Evolutionary conservation across 2,797 vertebrate genomes (phyloP), one percentile per base, ranked within the genome.

Genomic region (Chlorospingus flavigularis): DNA sequence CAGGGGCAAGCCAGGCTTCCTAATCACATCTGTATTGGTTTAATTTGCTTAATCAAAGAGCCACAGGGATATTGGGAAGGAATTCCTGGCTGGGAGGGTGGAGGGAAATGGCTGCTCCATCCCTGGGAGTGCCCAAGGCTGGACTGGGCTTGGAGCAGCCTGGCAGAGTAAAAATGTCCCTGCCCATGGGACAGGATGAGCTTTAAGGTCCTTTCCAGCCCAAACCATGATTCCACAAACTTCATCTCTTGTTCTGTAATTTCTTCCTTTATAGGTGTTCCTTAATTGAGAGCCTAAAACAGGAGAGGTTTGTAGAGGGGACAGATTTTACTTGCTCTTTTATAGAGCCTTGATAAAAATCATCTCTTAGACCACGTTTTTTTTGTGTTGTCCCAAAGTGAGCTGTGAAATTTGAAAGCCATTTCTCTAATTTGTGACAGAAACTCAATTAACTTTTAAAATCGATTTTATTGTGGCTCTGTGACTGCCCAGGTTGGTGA

Each of bases 1-100:
- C 6, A 4, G 26, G 19, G 35, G n/a, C 5, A 26, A 5, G 6
- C 4, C 11, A 4, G 0, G 2, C 10, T 4, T 63, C 13, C 17
- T 9, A 1, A 3, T 25, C 43, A 1, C 21, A 10, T 23, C 7
- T 26, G 1, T 5, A 0, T 62, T 39, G 19, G 10, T 71, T 53
- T 37, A 0, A 28, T 28, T n/a, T 30, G 15, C 23, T 26, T 1
- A 1, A n/a, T 73, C 51, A 5, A 4, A 19, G n/a, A 26, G 53
- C 10, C 17, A 2, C 12, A 5, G 54, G 31, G 62, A 7, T 33
- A 0, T 2, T 2, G n/a, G 78, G 63, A 8, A 17, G n/a, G 31
- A 17, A 6, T 31, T 74, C 7, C 13, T 13, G 0, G 0, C 58
- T 58, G 18, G 4, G 18, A 28, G 28, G 24, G 16, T 18, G n/a